Percentiles rank a stretch among this genome's conserved stretches.
Conservation (phyloP, 2,113 vertebrate species). For the Felis chaus region DNA sequence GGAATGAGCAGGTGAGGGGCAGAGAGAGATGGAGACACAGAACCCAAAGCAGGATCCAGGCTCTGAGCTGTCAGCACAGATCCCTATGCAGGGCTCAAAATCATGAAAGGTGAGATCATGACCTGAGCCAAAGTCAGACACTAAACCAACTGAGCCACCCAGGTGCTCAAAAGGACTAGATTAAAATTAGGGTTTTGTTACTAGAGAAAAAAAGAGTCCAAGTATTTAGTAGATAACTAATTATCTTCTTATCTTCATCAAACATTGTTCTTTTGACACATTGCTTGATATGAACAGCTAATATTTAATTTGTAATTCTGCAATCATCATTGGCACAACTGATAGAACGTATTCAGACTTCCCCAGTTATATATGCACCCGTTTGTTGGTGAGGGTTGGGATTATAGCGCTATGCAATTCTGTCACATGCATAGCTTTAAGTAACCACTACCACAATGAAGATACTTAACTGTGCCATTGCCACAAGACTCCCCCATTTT, state of each 20-base stretch:
- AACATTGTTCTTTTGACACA: neutral
- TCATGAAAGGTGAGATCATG: no score
- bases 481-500: neutral
- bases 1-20: no score
- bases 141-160: no score
- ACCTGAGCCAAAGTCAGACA: no score
- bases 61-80: no score
- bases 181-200: neutral
- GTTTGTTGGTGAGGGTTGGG: neutral
- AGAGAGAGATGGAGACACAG: no score
- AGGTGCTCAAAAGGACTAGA: neutral
- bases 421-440: neutral
- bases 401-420: neutral
- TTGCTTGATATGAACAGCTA: neutral
- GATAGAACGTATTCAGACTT: neutral
- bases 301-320: slow-evolving; percentile 1
- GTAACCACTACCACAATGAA: neutral
- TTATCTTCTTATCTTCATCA: neutral
- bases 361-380: neutral
- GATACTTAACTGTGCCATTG: neutral
- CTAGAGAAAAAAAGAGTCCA: neutral
- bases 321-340: neutral
- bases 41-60: no score
- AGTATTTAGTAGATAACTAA: neutral
- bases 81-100: no score